Conservation (phyloP, 2,113 vertebrate genomes). For the Alouatta palliata region DNA sequence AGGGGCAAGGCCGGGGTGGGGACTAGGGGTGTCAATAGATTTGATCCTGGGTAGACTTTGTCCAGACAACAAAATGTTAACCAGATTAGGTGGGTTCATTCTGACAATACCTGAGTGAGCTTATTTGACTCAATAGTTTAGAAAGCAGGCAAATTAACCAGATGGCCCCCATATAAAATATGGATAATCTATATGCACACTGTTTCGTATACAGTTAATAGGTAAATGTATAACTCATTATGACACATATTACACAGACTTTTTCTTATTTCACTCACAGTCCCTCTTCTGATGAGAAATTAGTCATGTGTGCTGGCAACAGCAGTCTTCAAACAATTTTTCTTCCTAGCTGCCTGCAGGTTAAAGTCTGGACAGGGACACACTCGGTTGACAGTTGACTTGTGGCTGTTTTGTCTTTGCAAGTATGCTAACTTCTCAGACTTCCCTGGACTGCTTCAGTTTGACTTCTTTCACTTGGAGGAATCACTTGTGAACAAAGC, state of each 20-base stretch:
- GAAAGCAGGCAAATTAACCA: slow-evolving; percentile 32
- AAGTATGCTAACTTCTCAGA: background rate
- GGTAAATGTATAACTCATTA: background rate
- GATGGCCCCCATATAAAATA: background rate
- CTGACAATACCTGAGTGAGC: background rate
- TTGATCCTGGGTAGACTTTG: background rate
- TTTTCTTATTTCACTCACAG: slow-evolving; percentile 7
- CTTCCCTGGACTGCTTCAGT: background rate
- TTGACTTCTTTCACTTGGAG: slow-evolving; percentile 45
- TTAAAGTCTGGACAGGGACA: background rate
- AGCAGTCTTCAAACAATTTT: background rate
- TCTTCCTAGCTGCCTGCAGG: background rate
- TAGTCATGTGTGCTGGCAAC: background rate
- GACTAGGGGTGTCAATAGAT: background rate
- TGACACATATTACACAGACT: background rate
- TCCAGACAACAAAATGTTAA: background rate
- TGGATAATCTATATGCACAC: background rate
- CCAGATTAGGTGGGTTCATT: background rate
- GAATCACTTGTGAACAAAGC: slow-evolving; percentile 2
- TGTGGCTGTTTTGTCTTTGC: background rate
- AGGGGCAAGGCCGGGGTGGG: too few relatives aligned
- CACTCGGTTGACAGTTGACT: background rate
- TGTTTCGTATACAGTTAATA: background rate
- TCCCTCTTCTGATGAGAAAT: slow-evolving; percentile 13
- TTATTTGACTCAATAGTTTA: background rate